A percentile compares a stretch with the other conserved stretches of the same genome.
Conservation (phyloP, 2,797 vertebrate genomes). For the Propithecus perrieri region DNA sequence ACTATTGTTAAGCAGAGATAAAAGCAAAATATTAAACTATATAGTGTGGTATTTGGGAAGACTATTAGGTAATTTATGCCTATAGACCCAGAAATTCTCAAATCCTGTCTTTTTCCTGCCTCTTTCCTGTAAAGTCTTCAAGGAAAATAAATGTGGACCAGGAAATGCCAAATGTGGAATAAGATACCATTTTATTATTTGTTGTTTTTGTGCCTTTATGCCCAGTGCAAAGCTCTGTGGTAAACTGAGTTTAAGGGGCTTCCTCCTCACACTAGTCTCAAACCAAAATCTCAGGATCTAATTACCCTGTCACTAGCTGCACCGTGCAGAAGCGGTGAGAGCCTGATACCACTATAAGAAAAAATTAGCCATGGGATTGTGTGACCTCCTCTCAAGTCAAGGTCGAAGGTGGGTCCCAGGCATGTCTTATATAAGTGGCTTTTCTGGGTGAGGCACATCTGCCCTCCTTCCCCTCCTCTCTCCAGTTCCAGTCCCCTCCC, state of each 20-base stretch:
- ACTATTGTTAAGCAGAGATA: neutral
- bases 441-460: neutral
- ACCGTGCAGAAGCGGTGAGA: neutral
- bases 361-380: neutral
- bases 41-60: neutral
- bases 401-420: neutral
- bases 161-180: neutral
- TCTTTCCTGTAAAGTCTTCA: neutral
- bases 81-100: neutral
- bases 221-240: neutral
- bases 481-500: neutral
- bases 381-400: neutral
- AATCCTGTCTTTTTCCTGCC: neutral
- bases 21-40: slow-evolving; percentile 13
- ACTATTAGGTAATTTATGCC: neutral
- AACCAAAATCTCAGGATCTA: neutral
- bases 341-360: neutral
- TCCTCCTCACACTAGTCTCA: neutral
- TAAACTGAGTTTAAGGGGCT: neutral
- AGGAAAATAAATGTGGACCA: neutral
- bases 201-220: neutral
- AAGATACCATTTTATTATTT: neutral
- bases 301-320: neutral
- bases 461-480: neutral
- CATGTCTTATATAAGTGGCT: neutral